phyloP scores from a whole-genome alignment of 2,113 vertebrate species.

The Varanus komodoensis region DNA sequence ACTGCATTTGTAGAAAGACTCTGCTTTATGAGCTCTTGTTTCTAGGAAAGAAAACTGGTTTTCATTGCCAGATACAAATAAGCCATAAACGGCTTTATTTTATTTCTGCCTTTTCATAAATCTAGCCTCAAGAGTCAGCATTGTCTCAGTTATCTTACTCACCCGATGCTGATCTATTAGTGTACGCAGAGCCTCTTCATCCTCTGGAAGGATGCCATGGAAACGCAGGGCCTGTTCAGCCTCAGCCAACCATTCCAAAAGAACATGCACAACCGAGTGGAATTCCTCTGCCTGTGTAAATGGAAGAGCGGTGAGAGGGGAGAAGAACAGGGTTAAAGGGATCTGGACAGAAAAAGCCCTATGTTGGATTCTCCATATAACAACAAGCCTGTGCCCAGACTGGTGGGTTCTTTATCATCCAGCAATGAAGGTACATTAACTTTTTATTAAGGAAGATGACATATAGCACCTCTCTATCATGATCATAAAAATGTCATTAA shows the following conservation, averaged over 20 bases:
- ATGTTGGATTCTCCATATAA: slow-evolving; percentile 13
- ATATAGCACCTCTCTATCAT: slow-evolving; percentile 50
- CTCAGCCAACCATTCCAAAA: slow-evolving; percentile 97
- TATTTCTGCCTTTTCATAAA: neutral
- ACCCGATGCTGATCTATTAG: slow-evolving; percentile 95
- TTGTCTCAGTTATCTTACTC: slow-evolving; percentile 56
- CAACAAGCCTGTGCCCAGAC: slow-evolving; percentile 19
- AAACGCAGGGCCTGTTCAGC: slow-evolving; percentile 95
- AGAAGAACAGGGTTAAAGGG: neutral
- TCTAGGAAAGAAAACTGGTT: slow-evolving; percentile 17
- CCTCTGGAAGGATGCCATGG: slow-evolving; percentile 93
- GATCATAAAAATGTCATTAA: slow-evolving; percentile 62
- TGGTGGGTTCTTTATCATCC: slow-evolving; percentile 49
- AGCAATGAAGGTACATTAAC: slow-evolving; percentile 41
- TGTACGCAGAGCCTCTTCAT: slow-evolving; percentile 88
- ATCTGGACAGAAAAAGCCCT: slow-evolving; percentile 36
- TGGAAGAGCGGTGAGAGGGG: neutral
- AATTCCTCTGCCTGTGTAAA: slow-evolving; percentile 92
- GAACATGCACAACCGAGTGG: slow-evolving; percentile 93
- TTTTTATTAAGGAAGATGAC: slow-evolving; percentile 63
- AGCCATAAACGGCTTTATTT: slow-evolving; percentile 10
- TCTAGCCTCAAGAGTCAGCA: neutral
- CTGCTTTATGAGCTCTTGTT: slow-evolving; percentile 13
- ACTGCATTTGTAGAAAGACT: neutral
- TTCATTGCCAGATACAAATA: neutral